Evolutionary conservation across 1,140 invertebrate genomes (phyloP).

Genomic region (Gerris buenoi): DNA sequence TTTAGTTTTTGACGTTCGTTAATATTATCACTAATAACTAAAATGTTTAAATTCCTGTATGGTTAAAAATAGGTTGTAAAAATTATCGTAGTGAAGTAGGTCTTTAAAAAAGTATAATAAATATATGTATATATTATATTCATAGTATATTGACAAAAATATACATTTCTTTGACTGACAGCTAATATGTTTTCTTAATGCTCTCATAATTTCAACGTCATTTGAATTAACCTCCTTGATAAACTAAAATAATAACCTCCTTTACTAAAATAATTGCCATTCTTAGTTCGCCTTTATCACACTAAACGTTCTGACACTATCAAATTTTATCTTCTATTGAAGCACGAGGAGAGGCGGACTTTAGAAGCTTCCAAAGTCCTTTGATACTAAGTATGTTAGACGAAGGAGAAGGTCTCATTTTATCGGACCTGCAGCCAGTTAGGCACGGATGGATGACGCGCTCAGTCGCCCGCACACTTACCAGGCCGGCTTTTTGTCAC

Average conservation of each 20-base stretch:
- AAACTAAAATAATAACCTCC: neutral
- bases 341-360: too few species aligned
- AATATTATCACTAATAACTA: too few species aligned
- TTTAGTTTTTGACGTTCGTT: too few species aligned
- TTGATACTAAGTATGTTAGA: neutral
- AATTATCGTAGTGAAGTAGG: too few species aligned
- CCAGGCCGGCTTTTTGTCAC: neutral
- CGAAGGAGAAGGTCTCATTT: neutral
- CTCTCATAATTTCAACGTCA: neutral
- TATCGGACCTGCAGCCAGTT: neutral
- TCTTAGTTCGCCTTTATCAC: neutral
- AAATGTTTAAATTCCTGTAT: too few species aligned
- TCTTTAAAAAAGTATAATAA: too few species aligned
- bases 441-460: neutral
- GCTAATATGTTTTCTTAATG: too few species aligned
- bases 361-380: neutral
- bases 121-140: too few species aligned
- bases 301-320: neutral
- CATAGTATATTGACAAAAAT: too few species aligned
- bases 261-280: neutral
- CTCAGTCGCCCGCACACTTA: neutral
- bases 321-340: too few species aligned
- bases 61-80: too few species aligned
- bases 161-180: too few species aligned
- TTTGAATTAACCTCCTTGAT: neutral